Base-by-base conservation (phyloP, 2,888 invertebrate species). In the Cabera pusaria region DNA sequence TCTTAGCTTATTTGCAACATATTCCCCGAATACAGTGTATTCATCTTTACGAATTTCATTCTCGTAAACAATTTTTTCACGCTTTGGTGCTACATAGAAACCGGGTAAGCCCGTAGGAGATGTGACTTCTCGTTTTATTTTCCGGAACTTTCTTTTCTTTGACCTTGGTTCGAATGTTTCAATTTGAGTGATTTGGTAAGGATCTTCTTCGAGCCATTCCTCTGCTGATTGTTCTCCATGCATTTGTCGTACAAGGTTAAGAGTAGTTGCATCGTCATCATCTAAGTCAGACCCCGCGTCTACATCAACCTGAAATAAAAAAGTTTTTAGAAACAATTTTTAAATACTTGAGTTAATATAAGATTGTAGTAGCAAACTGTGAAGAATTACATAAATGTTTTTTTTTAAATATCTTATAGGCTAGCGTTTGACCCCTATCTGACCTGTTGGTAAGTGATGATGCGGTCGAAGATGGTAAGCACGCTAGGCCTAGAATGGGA, bases 121-220 rank as follows among this genome's bases (percentile, higher is more conserved):
- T n/a, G 60, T 52, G 0, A 79, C 53, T 68, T 87, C 87, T 10
- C 77, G 55, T 52, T 88, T 88, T 0, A 88, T 77, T 33, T 70
- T 76, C 17, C 60, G 72, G 40, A 67, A 78, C 28, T 73, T 69
- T 49, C 70, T 79, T 40, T 75, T 80, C 14, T 51, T 57, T 0
- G 38, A 32, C 34, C 70, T 73, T 0, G 75, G 70, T 43, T 77
- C 73, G 7, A 66, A 82, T 0, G 72, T 64, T 34, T 82, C 79
- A 1, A 78, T 68, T 12, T 64, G 70, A 2, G 67, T 54, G 37
- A 66, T 58, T 51, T 72, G 60, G 44, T 75, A 82, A 0, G 78
- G 64, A 9, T 84, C 83, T 0, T 86, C 85, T 16, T 84, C 87
- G 0, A 88, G 56, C 88, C 88, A 88, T 49, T 88, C 88, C 20